Base-by-base conservation (phyloP, 2,113 vertebrate genomes). In the Chitala chitala region DNA sequence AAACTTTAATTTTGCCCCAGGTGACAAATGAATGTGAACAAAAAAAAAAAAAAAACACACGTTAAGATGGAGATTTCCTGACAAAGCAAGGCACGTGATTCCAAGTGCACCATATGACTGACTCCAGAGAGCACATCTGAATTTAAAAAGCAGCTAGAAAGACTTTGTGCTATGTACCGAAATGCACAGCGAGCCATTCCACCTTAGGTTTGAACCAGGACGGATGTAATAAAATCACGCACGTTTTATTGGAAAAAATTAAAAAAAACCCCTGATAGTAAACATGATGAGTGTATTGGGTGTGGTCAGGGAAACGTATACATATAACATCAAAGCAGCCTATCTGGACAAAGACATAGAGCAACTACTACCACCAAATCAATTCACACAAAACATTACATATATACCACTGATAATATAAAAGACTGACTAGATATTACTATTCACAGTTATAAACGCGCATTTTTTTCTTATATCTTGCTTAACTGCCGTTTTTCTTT, bases 11-110 rank as follows among this genome's bases (percentile, higher is more conserved):
- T 59, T 71, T 64, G 77, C 77, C 84, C 83, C 76, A 80, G 84
- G 83, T 87, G 81, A 83, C 76, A 79, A 83, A 86, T 83, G 78
- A 80, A 85, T 78, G 87, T 85, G 85, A 84, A 80, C n/a, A n/a
- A n/a, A n/a, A n/a, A n/a, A n/a, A n/a, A n/a, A 84, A 82, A 86
- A 80, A 10, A 26, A 58, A 5, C 79, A 71, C 17, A 56, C 54
- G 8, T 22, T 22, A 73, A 74, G 76, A 81, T 73, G 77, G 76
- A 69, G 65, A 69, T 81, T 82, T 48, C 84, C 68, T 74, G 75
- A 81, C 65, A 69, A 69, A 69, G 65, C 65, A 69, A 50, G 40
- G 65, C 65, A 42, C 26, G 24, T 22, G 20, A 33, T 33, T 24
- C 22, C 29, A 44, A 48, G 44, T 31, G 64, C 9, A 24, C 26